A percentile compares a stretch with the other conserved stretches of the same genome.
Evolutionary conservation across 2,797 vertebrate genomes (phyloP).

Genomic region (Coracias cyanogaster): DNA sequence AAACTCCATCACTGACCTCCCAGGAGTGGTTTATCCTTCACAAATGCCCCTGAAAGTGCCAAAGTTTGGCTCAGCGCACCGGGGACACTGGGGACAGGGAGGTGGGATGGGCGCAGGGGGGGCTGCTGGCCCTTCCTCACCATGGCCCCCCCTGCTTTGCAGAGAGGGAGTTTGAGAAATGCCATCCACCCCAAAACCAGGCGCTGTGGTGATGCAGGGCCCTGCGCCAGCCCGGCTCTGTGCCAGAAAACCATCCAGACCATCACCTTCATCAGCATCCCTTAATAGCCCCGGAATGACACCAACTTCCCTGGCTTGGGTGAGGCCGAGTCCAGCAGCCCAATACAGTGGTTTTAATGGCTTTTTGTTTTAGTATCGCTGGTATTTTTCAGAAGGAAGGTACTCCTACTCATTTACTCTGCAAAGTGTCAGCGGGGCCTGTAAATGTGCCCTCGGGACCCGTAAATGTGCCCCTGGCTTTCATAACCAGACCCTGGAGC

Average conservation of each 20-base stretch:
- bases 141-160: not conserved
- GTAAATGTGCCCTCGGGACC: not conserved
- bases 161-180: not conserved
- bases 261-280: not conserved
- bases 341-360: not conserved
- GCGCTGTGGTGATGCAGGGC: not conserved
- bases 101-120: fast-evolving
- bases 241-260: not conserved
- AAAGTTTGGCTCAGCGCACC: fast-evolving
- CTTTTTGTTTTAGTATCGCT: not conserved
- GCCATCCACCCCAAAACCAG: not conserved
- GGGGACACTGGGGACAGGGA: not conserved
- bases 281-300: not conserved
- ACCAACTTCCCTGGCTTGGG: not conserved
- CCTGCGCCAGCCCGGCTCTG: not conserved
- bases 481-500: not conserved
- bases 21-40: not conserved
- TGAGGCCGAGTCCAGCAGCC: not conserved
- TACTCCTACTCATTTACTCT: not conserved
- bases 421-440: not conserved
- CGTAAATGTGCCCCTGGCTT: not conserved
- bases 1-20: not conserved
- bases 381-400: not conserved
- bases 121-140: fast-evolving
- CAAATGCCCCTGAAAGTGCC: not conserved